Conservation (phyloP, 2,113 vertebrate species). For the Donacobius atricapilla region DNA sequence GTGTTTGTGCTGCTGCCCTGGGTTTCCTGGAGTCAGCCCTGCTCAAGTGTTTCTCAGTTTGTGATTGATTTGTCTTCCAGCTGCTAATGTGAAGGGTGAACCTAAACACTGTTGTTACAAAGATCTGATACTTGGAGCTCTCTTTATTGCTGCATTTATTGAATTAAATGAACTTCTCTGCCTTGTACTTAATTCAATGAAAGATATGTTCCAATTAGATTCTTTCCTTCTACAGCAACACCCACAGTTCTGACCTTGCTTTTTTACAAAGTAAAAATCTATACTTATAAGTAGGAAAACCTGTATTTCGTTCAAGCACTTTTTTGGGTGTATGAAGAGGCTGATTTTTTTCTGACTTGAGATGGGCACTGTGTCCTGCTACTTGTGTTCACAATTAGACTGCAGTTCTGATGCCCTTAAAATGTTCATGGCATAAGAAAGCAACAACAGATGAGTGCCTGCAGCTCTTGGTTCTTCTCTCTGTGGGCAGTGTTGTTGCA, state of each 20-base stretch:
- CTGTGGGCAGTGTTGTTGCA: not conserved
- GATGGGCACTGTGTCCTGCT: not conserved
- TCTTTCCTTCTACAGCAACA: not conserved
- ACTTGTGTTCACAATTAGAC: not conserved
- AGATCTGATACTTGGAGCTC: not conserved
- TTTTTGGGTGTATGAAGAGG: not conserved
- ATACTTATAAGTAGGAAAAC: not conserved
- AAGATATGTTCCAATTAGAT: not conserved
- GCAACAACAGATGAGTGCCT: not conserved
- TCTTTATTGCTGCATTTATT: not conserved
- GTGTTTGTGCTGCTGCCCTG: not conserved
- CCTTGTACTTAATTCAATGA: not conserved
- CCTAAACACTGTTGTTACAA: not conserved
- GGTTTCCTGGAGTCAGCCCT: not conserved
- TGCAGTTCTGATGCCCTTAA: not conserved
- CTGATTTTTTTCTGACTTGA: not conserved
- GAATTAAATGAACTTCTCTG: not conserved
- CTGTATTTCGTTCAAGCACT: not conserved
- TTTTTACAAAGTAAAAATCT: not conserved
- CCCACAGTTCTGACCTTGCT: not conserved
- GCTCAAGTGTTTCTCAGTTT: not conserved
- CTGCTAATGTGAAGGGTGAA: not conserved
- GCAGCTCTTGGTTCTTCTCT: not conserved
- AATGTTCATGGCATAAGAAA: not conserved
- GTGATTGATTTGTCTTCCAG: slow-evolving; percentile 25